Conservation (phyloP, 2,797 vertebrate species). For the Pelochelys cantorii region DNA sequence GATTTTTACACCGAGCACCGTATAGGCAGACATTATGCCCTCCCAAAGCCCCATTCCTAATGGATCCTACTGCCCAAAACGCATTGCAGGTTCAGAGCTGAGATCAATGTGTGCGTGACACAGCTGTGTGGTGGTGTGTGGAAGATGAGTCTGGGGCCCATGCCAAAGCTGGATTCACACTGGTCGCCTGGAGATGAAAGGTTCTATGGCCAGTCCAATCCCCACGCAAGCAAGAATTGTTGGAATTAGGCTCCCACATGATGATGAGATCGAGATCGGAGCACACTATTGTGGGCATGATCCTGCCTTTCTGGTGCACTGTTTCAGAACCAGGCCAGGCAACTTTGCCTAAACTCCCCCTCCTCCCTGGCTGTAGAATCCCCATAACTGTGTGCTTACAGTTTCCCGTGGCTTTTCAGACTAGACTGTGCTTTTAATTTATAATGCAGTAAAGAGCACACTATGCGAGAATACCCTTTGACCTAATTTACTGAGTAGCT, state of each 20-base stretch:
- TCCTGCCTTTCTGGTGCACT: too few species aligned
- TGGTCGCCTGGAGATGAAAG: background rate
- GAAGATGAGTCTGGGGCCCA: background rate
- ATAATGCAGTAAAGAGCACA: rapidly evolving
- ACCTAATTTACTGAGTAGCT: rapidly evolving
- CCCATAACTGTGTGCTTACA: background rate
- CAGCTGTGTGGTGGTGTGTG: background rate
- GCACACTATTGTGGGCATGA: too few species aligned
- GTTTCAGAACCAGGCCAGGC: background rate
- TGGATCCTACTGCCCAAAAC: background rate
- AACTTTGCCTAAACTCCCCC: background rate
- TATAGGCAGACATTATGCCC: background rate
- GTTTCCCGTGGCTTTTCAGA: background rate
- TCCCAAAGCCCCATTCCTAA: background rate
- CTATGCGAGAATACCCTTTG: background rate
- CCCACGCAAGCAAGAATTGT: background rate
- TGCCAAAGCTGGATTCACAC: background rate
- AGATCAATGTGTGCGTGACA: background rate
- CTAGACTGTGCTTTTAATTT: background rate
- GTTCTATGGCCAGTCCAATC: background rate
- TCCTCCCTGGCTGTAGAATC: rapidly evolving
- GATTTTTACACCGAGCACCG: constrained; percentile 18
- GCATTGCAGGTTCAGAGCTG: rapidly evolving
- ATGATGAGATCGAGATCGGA: too few species aligned
- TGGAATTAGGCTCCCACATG: too few species aligned